These are phyloP conservation scores for Eurytoma californica DNA, from an alignment of 2,888 invertebrate genomes.

Conservation along the genomic window DNA sequence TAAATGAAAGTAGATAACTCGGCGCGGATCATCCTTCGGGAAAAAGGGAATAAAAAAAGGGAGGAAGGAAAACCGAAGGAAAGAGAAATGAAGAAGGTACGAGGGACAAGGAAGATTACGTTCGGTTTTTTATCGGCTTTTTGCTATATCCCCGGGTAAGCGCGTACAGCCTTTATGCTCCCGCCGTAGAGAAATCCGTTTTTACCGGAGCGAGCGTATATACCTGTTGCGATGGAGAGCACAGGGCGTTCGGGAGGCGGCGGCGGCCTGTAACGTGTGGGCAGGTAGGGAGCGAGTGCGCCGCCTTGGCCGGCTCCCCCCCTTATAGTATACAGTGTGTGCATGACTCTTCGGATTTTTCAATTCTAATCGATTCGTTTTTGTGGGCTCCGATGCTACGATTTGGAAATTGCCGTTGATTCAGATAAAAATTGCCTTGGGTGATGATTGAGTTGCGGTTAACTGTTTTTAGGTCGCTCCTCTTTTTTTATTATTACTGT, in stretches of 20 bases:
- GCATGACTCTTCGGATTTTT: constrained; percentile 35
- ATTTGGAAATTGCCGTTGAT: constrained; percentile 26
- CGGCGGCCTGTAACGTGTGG: background rate
- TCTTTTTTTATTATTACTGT: too few relatives aligned
- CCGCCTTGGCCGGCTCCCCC: background rate
- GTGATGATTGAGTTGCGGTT: background rate
- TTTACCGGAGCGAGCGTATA: constrained; percentile 33
- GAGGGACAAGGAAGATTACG: constrained; percentile 30
- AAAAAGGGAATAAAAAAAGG: background rate
- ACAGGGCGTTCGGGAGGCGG: background rate
- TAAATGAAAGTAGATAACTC: background rate
- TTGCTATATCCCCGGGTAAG: constrained; percentile 15
- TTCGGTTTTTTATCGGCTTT: constrained; percentile 23
- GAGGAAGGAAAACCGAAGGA: constrained; percentile 1
- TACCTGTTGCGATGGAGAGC: constrained; percentile 39
- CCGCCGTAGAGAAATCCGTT: constrained; percentile 24
- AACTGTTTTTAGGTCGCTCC: constrained; percentile 1
- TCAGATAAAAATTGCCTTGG: constrained; percentile 4
- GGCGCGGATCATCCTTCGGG: background rate
- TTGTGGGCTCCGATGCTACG: background rate
- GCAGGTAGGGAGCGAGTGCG: background rate
- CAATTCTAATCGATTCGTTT: constrained; percentile 16
- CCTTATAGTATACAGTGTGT: constrained; percentile 17
- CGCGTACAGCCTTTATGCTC: constrained; percentile 4
- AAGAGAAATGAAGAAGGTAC: constrained; percentile 7